Evolutionary conservation across 1,140 invertebrate species (phyloP).

Genomic region (Papilio helenus): DNA sequence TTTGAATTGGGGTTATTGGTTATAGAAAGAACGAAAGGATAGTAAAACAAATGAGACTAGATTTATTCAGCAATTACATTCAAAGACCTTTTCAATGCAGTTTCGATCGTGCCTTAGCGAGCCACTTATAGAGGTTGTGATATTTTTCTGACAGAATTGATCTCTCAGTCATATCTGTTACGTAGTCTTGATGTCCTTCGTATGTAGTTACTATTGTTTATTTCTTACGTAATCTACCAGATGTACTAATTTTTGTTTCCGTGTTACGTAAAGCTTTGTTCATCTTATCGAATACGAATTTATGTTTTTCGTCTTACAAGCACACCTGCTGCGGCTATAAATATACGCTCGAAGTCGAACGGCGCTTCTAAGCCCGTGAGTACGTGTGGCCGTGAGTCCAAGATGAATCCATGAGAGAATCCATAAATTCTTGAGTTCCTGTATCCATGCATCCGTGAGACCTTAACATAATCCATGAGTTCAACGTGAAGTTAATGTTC

Average conservation of each 20-base stretch:
- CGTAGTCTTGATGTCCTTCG: background rate
- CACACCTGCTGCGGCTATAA: constrained; percentile 72
- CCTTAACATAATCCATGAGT: background rate
- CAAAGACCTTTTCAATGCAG: background rate
- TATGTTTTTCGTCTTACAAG: constrained; percentile 77
- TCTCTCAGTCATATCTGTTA: background rate
- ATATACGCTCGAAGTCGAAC: constrained; percentile 43
- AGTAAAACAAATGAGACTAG: background rate
- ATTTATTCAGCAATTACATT: background rate
- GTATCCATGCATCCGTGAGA: background rate
- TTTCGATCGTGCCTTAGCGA: background rate
- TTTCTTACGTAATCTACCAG: background rate
- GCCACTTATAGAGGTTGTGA: background rate
- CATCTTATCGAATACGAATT: constrained; percentile 74
- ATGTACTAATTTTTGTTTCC: constrained; percentile 1
- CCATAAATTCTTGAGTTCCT: background rate
- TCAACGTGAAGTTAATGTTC: constrained; percentile 32
- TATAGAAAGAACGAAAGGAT: background rate
- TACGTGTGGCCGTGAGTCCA: background rate
- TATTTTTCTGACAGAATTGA: background rate
- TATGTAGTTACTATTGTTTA: background rate
- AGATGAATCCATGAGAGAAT: background rate
- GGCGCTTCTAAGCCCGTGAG: background rate
- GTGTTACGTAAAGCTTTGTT: constrained; percentile 58
- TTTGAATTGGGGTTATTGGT: constrained; percentile 53